Conservation (phyloP, 2,888 invertebrate species). For the Parnassius mnemosyne region DNA sequence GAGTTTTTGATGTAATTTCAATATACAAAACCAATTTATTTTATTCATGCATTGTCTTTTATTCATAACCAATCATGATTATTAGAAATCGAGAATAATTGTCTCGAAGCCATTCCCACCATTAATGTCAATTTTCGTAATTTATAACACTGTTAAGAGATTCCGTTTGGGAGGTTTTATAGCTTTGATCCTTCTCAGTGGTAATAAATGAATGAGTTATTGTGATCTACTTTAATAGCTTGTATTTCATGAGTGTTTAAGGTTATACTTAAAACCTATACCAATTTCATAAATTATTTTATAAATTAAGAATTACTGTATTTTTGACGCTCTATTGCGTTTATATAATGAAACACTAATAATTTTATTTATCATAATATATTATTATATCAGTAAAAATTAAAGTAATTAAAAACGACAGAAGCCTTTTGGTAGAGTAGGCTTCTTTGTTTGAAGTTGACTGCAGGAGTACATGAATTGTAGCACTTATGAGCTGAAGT, state of each 20-base stretch:
- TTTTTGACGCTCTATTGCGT: too few relatives aligned
- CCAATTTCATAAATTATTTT: too few relatives aligned
- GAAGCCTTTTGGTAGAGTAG: too few relatives aligned
- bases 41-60: conserved; percentile 17
- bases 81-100: conserved; percentile 23
- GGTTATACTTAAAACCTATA: neutral
- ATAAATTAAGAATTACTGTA: too few relatives aligned
- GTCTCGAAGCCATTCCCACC: conserved; percentile 22
- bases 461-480: too few relatives aligned
- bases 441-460: too few relatives aligned
- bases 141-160: conserved; percentile 25
- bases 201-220: conserved; percentile 28
- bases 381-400: too few relatives aligned
- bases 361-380: too few relatives aligned
- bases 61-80: conserved; percentile 16
- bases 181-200: conserved; percentile 21
- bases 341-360: too few relatives aligned
- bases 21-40: neutral
- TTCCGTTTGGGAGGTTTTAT: conserved; percentile 24
- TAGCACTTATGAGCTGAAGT: too few relatives aligned
- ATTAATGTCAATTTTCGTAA: conserved; percentile 26
- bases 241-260: conserved; percentile 7
- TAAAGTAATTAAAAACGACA: too few relatives aligned
- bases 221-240: conserved; percentile 19
- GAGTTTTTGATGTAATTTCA: too few relatives aligned